Percentiles rank a stretch among this genome's conserved stretches.
These are phyloP conservation scores for Idris sp. DNA, from an alignment of 1,140 invertebrate species.

Conservation along the genomic window DNA sequence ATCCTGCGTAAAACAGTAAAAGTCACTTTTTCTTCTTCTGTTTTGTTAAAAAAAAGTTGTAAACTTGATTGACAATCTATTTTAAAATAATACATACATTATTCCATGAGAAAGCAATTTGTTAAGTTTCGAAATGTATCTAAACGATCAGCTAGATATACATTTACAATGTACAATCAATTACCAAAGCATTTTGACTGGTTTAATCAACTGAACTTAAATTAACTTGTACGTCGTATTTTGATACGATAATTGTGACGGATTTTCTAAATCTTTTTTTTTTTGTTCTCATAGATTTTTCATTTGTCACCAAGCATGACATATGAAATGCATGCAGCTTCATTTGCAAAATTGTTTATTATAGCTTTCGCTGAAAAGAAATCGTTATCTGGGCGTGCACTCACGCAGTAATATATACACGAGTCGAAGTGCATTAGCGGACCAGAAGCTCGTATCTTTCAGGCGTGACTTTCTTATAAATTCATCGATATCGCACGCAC, in stretches of 20 bases:
- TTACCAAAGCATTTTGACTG: constrained; percentile 37
- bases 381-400: constrained; percentile 60
- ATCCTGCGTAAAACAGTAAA: no score
- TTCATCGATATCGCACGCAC: constrained; percentile 40
- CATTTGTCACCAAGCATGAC: constrained; percentile 2
- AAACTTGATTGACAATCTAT: constrained; percentile 2
- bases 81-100: background rate
- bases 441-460: constrained; percentile 50
- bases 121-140: constrained; percentile 18
- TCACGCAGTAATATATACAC: constrained; percentile 53
- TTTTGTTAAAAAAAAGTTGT: no score
- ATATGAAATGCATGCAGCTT: constrained; percentile 37
- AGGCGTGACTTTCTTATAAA: constrained; percentile 56
- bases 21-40: no score
- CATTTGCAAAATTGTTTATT: constrained; percentile 59
- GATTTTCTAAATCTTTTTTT: background rate
- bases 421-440: constrained; percentile 50
- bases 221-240: constrained; percentile 32
- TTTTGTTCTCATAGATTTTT: background rate
- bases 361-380: constrained; percentile 35
- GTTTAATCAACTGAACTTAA: constrained; percentile 10
- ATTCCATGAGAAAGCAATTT: constrained; percentile 18
- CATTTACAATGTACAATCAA: constrained; percentile 39
- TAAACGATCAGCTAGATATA: constrained; percentile 14
- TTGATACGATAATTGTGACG: constrained; percentile 26